These are phyloP conservation scores for Pelobates cultripes DNA, from an alignment of 2,797 vertebrate species.

Conservation along the genomic window DNA sequence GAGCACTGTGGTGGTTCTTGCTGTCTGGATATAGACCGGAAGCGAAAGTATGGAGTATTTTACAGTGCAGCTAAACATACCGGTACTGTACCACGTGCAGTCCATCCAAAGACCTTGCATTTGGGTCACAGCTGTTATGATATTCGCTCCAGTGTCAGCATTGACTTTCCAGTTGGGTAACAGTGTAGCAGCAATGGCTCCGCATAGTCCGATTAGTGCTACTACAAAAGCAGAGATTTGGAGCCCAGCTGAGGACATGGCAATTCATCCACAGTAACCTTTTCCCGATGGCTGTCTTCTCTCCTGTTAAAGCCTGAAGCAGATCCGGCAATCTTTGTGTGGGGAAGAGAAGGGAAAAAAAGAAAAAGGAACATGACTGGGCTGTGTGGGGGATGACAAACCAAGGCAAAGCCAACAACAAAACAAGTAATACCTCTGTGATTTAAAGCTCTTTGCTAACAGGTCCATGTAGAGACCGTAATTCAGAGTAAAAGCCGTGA, in stretches of 20 bases:
- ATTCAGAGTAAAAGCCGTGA: conserved; percentile 49
- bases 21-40: conserved; percentile 81
- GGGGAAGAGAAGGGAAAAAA: conserved; percentile 7
- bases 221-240: conserved; percentile 90
- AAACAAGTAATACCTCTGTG: conserved; percentile 53
- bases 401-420: conserved; percentile 58
- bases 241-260: conserved; percentile 82
- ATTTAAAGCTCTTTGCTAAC: conserved; percentile 58
- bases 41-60: conserved; percentile 84
- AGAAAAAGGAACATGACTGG: conserved; percentile 18
- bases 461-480: conserved; percentile 41
- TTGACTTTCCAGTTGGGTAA: conserved; percentile 93
- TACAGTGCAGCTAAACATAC: conserved; percentile 90
- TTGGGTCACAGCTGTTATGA: conserved; percentile 84
- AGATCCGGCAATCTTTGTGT: conserved; percentile 70
- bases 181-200: conserved; percentile 82
- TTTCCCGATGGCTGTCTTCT: conserved; percentile 56
- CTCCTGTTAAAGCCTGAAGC: conserved; percentile 58
- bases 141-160: conserved; percentile 75
- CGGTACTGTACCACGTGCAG: conserved; percentile 92
- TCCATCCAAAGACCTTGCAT: conserved; percentile 97
- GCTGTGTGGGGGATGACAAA: conserved; percentile 63
- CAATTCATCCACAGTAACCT: conserved; percentile 56
- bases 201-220: conserved; percentile 83
- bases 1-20: conserved; percentile 87